Conservation (phyloP, 2,888 invertebrate species). For the Callyntrura sp. region DNA sequence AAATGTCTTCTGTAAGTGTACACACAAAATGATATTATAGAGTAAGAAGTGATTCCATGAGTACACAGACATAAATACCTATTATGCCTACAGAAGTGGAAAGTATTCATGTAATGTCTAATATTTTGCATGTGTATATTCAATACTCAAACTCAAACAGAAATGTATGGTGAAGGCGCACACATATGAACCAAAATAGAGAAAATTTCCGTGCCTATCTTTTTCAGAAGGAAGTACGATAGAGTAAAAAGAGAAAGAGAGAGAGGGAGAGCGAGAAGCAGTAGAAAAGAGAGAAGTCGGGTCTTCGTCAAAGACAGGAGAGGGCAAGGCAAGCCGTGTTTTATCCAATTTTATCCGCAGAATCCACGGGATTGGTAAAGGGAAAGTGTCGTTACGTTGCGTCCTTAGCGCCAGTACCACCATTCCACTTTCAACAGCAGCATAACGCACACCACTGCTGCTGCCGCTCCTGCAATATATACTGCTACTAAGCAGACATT, state of each 20-base stretch:
- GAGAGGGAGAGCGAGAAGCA: slow-evolving; percentile 39
- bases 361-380: slow-evolving; percentile 79
- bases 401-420: slow-evolving; percentile 70
- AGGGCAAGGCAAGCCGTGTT: slow-evolving; percentile 77
- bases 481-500: background rate
- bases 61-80: slow-evolving; percentile 6
- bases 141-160: background rate
- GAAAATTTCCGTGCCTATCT: slow-evolving; percentile 39
- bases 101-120: no score
- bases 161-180: background rate
- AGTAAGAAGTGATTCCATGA: slow-evolving; percentile 9
- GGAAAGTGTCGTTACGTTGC: slow-evolving; percentile 80
- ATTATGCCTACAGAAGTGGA: no score
- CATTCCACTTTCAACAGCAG: slow-evolving; percentile 73
- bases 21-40: slow-evolving; percentile 26
- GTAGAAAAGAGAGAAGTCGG: slow-evolving; percentile 66
- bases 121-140: background rate
- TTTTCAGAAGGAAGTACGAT: slow-evolving; percentile 44
- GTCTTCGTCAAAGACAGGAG: slow-evolving; percentile 74
- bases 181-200: slow-evolving; percentile 19
- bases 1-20: slow-evolving; percentile 31
- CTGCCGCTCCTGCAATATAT: slow-evolving; percentile 15
- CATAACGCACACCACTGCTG: slow-evolving; percentile 35
- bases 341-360: slow-evolving; percentile 79
- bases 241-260: slow-evolving; percentile 28